Conservation (phyloP, 2,113 vertebrate genomes). For the Galbula dea region DNA sequence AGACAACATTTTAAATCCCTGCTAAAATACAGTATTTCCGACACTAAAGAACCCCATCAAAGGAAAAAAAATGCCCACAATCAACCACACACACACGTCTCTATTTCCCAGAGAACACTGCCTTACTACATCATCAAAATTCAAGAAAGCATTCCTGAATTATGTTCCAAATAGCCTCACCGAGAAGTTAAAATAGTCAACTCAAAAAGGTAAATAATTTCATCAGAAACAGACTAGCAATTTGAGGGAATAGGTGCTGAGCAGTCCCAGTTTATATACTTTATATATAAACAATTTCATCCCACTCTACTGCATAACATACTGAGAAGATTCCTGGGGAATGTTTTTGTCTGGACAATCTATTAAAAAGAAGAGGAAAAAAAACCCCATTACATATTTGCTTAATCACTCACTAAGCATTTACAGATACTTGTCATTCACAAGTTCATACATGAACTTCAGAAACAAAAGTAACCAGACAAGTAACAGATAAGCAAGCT, state of each 20-base stretch:
- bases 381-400: not conserved
- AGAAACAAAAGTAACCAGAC: not conserved
- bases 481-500: not conserved
- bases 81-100: not conserved
- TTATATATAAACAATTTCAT: not conserved
- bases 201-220: not conserved
- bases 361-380: not conserved
- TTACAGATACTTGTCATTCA: not conserved
- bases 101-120: not conserved
- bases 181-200: not conserved
- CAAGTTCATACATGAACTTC: not conserved
- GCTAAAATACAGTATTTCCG: not conserved
- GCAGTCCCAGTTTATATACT: not conserved
- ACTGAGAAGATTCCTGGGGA: not conserved
- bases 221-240: not conserved
- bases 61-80: not conserved
- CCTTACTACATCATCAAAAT: not conserved
- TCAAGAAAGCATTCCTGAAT: not conserved
- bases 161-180: not conserved
- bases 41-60: not conserved
- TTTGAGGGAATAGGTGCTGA: not conserved
- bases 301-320: not conserved
- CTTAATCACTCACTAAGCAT: not conserved
- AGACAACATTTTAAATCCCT: not conserved
- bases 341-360: rapidly evolving